Base-by-base conservation (phyloP, 2,888 invertebrate genomes). In the Drosophila phalerata region DNA sequence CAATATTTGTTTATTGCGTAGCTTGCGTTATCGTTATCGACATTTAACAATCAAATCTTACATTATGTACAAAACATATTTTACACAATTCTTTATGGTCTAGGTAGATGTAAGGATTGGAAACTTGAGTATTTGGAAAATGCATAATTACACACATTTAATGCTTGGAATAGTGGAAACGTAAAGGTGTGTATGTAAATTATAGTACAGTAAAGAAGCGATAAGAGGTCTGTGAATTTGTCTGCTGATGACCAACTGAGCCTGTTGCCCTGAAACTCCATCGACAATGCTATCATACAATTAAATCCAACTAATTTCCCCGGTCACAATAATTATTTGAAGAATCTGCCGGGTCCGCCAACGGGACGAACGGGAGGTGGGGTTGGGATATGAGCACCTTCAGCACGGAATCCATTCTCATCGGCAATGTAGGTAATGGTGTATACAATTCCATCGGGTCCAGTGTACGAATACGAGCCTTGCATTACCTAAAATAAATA, bases 401-500 rank as follows among this genome's bases (percentile, higher is more conserved):
- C 93, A 30, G 93, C 93, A 55, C 93, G 91, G 85, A 91, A 93
- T 32, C 93, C 93, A 72, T 93, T 93, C 83, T 93, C 93, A 79
- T 93, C 93, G 42, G 93, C 93, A 56, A 93, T 91, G 73, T 93
- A 93, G 60, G 90, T 93, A 55, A 94, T 93, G 52, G 94, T 93
- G 69, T 94, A 94, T 37, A 93, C 91, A 11, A 94, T 92, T 61
- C 94, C 94, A 85, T 94, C 94, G 13, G 94, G 94, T 30, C 94
- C 94, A n/a, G 94, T 94, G 87, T 94, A 94, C 0, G 93, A 93
- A 77, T 93, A 94, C 0, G 93, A 93, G 25, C 94, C 94, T 90
- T 94, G 94, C 90, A 93, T 94, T 15, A 94, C 94, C 93, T 93
- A 1, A 9, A 37, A 22, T 19, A 9, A 37, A 22, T 19, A 34